Evolutionary conservation across 2,797 vertebrate genomes (phyloP), one percentile per base, ranked within the genome.

Genomic region (Catamblyrhynchus diadema): DNA sequence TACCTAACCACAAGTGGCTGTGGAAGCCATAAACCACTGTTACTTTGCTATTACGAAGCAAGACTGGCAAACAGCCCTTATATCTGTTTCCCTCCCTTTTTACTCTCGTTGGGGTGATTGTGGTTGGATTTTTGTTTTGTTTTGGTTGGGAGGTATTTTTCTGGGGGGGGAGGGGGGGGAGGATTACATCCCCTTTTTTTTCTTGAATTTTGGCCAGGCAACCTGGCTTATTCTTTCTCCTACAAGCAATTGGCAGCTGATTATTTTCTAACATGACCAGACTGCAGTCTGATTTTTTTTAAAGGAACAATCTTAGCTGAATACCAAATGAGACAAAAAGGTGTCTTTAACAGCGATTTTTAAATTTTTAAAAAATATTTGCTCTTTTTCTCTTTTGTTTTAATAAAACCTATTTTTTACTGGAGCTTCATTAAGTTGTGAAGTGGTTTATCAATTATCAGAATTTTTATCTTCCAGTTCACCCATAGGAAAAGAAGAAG

Each of bases 111-210:
- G 3, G 12, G 1, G 6, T 54, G 37, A 14, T 30, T 30, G 5
- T 53, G 5, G 3, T 35, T 42, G 6, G 4, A 4, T 8, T 56
- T 35, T 47, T 30, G 3, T 9, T 86, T 48, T 37, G 4, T 30
- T 13, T 69, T 54, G 9, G 3, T 33, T 69, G 7, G 20, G 27
- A 24, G 5, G 19, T 42, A 27, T 50, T 67, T 67, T 57, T 19
- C 2, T 1, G 1, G 2, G 24, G 8, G 35, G 35, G 35, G 35
- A n/a, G 5, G 9, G 8, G 4, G 3, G 1, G 23, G 7, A 9
- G 15, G 16, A 51, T 35, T 17, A 7, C 8, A 27, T 24, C 10
- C 16, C 24, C 25, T 33, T 41, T 35, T 24, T 80, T 30, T 30
- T 3, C 35, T 42, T 50, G 16, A 61, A 14, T 37, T 70, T 70